Evolutionary conservation across 2,797 vertebrate species (phyloP).

Genomic region (Halcyon chelicuti): DNA sequence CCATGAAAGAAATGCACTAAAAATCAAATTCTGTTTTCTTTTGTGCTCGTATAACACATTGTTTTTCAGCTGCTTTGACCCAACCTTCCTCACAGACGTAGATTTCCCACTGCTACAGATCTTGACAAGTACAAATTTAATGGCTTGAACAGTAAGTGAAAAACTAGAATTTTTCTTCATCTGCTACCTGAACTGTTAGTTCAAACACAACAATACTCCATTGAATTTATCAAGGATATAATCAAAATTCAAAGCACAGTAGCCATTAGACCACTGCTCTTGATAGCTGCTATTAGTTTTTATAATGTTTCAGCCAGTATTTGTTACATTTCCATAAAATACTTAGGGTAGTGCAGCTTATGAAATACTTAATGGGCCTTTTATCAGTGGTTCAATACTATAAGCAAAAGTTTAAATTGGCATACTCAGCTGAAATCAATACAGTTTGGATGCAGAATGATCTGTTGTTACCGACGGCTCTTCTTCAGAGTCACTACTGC

Average conservation of each 20-base stretch:
- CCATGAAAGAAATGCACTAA: not conserved
- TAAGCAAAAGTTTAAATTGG: not conserved
- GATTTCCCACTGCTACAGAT: not conserved
- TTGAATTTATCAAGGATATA: not conserved
- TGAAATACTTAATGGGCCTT: not conserved
- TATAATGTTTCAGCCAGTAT: not conserved
- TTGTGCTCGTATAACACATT: not conserved
- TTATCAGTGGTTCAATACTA: not conserved
- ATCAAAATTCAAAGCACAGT: constrained; percentile 2
- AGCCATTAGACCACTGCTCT: not conserved
- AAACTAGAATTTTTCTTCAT: not conserved
- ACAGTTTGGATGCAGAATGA: not conserved
- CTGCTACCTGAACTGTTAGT: not conserved
- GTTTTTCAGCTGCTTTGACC: not conserved
- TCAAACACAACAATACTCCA: not conserved
- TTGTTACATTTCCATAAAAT: not conserved
- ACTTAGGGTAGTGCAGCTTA: not conserved
- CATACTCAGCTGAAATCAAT: not conserved
- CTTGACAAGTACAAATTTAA: not conserved
- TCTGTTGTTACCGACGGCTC: not conserved
- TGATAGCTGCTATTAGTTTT: not conserved
- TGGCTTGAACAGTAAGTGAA: not conserved
- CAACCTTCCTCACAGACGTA: not conserved
- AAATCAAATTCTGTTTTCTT: not conserved
- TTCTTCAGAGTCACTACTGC: not conserved